phyloP scores from a whole-genome alignment of 2,797 vertebrate species.

The Pagetopsis macropterus region DNA sequence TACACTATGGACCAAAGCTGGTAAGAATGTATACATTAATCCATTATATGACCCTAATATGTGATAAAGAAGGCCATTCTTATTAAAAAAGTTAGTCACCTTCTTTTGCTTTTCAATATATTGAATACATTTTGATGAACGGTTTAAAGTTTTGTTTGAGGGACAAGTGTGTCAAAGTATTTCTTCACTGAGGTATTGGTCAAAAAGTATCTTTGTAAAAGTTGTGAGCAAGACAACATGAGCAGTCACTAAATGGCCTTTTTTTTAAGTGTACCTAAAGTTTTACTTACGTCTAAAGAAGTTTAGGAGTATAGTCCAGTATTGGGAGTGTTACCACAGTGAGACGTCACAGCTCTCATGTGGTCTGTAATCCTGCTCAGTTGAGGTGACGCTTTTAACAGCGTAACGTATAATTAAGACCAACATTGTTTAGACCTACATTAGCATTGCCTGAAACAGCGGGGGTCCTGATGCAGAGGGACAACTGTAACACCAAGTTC shows the following conservation, averaged over 20 bases:
- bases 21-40: too few species aligned
- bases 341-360: constrained; percentile 14
- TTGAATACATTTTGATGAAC: neutral
- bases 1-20: too few species aligned
- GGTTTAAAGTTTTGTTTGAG: neutral
- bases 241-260: neutral
- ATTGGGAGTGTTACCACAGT: neutral
- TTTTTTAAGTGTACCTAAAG: neutral
- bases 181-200: neutral
- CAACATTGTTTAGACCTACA: constrained; percentile 5
- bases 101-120: neutral
- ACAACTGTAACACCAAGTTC: too few species aligned
- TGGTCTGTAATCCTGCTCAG: constrained; percentile 28
- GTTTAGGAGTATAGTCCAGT: neutral
- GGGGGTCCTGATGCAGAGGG: neutral
- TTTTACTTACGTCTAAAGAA: neutral
- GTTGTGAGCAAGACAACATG: neutral
- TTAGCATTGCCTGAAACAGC: neutral
- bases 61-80: too few species aligned
- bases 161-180: neutral
- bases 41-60: too few species aligned
- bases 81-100: too few species aligned
- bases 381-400: constrained; percentile 1
- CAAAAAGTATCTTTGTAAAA: neutral
- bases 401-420: neutral